A percentile compares a stretch with the other conserved stretches of the same genome.
phyloP scores from a whole-genome alignment of 2,113 vertebrate genomes.

The Nycticebus coucang region DNA sequence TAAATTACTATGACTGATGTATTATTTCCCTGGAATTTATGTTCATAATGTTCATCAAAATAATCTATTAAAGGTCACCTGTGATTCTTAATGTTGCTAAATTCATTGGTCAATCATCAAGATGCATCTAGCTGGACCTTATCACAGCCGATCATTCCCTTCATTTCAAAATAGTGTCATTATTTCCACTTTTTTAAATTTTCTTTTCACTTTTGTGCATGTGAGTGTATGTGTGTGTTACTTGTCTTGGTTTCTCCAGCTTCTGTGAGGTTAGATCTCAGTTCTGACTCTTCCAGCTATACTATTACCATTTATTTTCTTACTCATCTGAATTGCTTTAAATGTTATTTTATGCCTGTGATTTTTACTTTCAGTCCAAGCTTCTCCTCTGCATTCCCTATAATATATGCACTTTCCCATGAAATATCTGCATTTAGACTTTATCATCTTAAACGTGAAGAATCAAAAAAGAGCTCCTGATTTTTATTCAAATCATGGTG shows the following conservation, averaged over 20 bases:
- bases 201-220: no score
- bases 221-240: background rate
- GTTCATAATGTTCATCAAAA: background rate
- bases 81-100: no score
- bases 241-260: background rate
- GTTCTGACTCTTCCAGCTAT: background rate
- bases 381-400: background rate
- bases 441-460: background rate
- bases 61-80: background rate
- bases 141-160: no score
- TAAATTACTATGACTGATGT: background rate
- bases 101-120: background rate
- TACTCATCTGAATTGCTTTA: background rate
- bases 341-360: background rate
- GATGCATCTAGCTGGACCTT: no score
- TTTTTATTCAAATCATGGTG: background rate
- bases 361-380: background rate
- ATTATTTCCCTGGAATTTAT: background rate
- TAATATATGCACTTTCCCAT: background rate
- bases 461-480: background rate
- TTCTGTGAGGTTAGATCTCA: background rate
- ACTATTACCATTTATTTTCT: background rate
- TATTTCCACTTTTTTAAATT: no score
- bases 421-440: background rate
- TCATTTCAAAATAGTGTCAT: no score